These are phyloP conservation scores for Conus ventricosus DNA, from an alignment of 1,140 invertebrate genomes.

Conservation along the genomic window DNA sequence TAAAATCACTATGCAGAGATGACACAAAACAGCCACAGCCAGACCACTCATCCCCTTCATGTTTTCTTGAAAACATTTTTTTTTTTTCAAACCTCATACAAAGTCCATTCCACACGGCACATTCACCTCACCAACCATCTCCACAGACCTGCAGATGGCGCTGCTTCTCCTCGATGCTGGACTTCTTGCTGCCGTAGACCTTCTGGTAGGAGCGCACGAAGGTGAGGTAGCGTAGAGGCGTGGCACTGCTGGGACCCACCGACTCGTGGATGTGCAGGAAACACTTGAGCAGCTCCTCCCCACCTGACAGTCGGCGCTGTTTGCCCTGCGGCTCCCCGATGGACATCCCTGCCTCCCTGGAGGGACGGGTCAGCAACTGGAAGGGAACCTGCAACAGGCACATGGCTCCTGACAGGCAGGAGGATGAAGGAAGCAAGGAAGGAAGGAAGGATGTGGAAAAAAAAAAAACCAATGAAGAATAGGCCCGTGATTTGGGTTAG, in stretches of 20 bases:
- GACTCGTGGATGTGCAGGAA: conserved; percentile 77
- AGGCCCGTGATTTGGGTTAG: too few species aligned
- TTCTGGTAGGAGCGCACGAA: conserved; percentile 81
- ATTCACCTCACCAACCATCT: conserved; percentile 30
- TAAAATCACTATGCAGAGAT: too few species aligned
- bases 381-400: conserved; percentile 64
- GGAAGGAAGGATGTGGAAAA: too few species aligned
- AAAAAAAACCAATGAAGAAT: too few species aligned
- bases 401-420: background rate
- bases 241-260: conserved; percentile 70
- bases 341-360: conserved; percentile 68
- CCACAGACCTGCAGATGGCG: conserved; percentile 78
- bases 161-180: conserved; percentile 77
- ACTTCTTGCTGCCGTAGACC: conserved; percentile 79
- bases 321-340: conserved; percentile 65
- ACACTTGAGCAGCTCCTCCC: conserved; percentile 73
- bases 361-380: conserved; percentile 69
- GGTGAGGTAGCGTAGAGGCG: conserved; percentile 79
- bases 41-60: too few species aligned
- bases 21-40: background rate
- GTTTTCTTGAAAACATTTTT: background rate
- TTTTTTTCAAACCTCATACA: background rate
- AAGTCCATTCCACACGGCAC: background rate
- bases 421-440: too few species aligned
- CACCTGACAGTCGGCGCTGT: conserved; percentile 66